phyloP scores from a whole-genome alignment of 2,888 invertebrate genomes.

The Drosophila histrio region DNA sequence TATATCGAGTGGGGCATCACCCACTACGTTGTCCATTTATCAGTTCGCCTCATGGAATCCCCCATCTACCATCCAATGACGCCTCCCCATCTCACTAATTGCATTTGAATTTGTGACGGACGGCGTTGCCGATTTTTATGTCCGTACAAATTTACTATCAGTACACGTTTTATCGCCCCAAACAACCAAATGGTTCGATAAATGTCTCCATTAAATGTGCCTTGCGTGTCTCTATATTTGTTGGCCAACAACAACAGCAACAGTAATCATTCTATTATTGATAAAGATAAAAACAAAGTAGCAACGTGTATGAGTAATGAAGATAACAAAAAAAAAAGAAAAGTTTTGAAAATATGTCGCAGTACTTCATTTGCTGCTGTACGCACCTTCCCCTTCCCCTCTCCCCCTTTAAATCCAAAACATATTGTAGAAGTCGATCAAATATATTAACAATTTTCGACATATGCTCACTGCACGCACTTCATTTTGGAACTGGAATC shows the following conservation, averaged over 20 bases:
- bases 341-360: slow-evolving; percentile 17
- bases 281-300: slow-evolving; percentile 49
- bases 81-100: no score
- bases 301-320: slow-evolving; percentile 49
- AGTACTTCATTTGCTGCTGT: background rate
- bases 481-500: slow-evolving; percentile 36
- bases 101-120: slow-evolving; percentile 51
- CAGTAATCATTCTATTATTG: slow-evolving; percentile 59
- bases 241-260: slow-evolving; percentile 20
- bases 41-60: background rate
- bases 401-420: slow-evolving; percentile 5
- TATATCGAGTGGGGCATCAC: background rate
- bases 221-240: slow-evolving; percentile 36
- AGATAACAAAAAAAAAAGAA: slow-evolving; percentile 19
- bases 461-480: slow-evolving; percentile 56
- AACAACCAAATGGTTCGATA: slow-evolving; percentile 54
- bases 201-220: slow-evolving; percentile 66
- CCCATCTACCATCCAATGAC: no score
- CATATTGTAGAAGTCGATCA: slow-evolving; percentile 16
- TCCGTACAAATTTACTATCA: slow-evolving; percentile 56
- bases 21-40: background rate
- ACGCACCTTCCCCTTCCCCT: slow-evolving; percentile 9
- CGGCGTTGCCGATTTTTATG: slow-evolving; percentile 45
- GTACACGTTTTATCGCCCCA: slow-evolving; percentile 47
- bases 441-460: slow-evolving; percentile 36